A percentile compares a stretch with the other conserved stretches of the same genome.
Evolutionary conservation across 2,113 vertebrate genomes (phyloP).

Genomic region (Protomyctophum bolini): DNA sequence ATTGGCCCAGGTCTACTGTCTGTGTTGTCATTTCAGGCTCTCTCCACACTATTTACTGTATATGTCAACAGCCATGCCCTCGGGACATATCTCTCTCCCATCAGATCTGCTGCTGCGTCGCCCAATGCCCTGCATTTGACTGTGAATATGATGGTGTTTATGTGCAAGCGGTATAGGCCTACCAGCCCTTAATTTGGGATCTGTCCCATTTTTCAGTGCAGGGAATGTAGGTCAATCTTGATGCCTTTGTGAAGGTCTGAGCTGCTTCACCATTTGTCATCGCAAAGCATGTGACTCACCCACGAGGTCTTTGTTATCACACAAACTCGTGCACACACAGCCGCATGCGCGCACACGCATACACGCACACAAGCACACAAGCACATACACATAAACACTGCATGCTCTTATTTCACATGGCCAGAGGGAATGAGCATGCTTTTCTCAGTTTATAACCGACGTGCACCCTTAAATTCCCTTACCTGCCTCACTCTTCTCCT

Average conservation of each 20-base stretch:
- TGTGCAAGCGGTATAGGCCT: conserved; percentile 40
- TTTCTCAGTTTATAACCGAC: conserved; percentile 31
- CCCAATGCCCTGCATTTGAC: conserved; percentile 65
- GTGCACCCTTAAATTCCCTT: not conserved
- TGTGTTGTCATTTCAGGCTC: conserved; percentile 70
- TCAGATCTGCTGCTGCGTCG: conserved; percentile 46
- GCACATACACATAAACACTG: not conserved
- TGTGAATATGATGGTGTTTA: conserved; percentile 67
- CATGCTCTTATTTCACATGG: conserved; percentile 37
- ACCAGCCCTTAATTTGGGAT: conserved; percentile 72
- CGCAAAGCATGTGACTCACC: conserved; percentile 62
- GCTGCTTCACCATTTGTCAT: conserved; percentile 65
- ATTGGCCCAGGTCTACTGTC: conserved; percentile 44
- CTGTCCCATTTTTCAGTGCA: conserved; percentile 73
- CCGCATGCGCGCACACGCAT: not conserved
- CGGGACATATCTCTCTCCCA: conserved; percentile 58
- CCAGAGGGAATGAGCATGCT: conserved; percentile 8
- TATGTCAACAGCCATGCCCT: conserved; percentile 65
- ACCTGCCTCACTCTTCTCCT: not conserved
- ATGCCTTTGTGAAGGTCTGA: conserved; percentile 63
- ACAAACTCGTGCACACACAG: conserved; percentile 3
- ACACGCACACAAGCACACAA: no score
- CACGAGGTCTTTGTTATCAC: conserved; percentile 61
- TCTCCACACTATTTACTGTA: conserved; percentile 62
- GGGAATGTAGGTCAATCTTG: conserved; percentile 76